A percentile compares a stretch with the other conserved stretches of the same genome.
Conservation (phyloP, 2,797 vertebrate genomes). For the Hoplostethus mediterraneus region DNA sequence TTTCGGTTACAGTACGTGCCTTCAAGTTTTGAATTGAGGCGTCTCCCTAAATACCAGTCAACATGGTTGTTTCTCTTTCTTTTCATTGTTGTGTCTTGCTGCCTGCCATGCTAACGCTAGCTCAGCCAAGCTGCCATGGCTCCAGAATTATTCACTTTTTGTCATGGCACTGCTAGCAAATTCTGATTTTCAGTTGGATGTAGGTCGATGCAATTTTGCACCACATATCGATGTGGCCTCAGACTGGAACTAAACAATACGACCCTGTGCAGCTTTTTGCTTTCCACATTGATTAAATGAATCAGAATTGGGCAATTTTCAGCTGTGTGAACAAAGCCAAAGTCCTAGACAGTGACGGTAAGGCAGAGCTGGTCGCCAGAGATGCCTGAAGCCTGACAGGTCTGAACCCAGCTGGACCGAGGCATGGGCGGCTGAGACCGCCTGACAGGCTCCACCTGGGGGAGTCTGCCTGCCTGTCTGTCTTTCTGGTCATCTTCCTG, state of each 20-base stretch:
- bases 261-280: too few species aligned
- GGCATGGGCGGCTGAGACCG: slow-evolving; percentile 15
- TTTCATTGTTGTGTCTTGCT: too few species aligned
- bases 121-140: too few species aligned
- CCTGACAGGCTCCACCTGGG: slow-evolving; percentile 32
- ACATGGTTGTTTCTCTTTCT: background rate
- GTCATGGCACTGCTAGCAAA: background rate
- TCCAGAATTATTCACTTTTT: background rate
- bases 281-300: background rate
- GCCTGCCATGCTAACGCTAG: too few species aligned
- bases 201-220: too few species aligned
- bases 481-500: slow-evolving; percentile 14
- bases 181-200: too few species aligned
- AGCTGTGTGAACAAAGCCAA: background rate
- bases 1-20: background rate
- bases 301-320: background rate
- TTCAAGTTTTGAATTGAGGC: background rate
- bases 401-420: slow-evolving; percentile 47
- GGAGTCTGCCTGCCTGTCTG: slow-evolving; percentile 21
- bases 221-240: too few species aligned
- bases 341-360: slow-evolving; percentile 2
- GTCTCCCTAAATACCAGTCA: background rate
- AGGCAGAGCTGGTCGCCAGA: slow-evolving; percentile 23
- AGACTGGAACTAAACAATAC: background rate
- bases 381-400: slow-evolving; percentile 18